These are phyloP conservation scores for Galago senegalensis DNA, from an alignment of 2,797 vertebrate genomes.

Conservation along the genomic window DNA sequence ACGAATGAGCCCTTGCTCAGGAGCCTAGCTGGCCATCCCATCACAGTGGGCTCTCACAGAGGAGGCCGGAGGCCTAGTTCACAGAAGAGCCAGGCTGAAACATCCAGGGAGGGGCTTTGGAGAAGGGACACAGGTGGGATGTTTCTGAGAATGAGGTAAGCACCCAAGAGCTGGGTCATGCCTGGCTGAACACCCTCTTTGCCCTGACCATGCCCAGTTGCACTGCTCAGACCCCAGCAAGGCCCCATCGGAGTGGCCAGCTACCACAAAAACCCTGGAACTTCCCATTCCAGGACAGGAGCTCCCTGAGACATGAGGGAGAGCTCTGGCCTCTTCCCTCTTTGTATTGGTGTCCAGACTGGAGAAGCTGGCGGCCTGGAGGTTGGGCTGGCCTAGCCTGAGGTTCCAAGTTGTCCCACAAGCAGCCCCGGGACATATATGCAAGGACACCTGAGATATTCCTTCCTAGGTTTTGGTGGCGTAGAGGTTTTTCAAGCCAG, in stretches of 20 bases:
- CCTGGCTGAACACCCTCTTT: neutral
- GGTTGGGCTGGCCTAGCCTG: neutral
- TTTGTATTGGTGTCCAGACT: neutral
- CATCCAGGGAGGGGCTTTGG: neutral
- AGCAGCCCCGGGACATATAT: neutral
- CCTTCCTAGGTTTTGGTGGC: neutral
- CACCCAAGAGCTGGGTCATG: neutral
- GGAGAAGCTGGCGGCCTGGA: neutral
- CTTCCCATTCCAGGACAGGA: neutral
- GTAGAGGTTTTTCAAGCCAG: conserved; percentile 29
- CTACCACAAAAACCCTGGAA: neutral
- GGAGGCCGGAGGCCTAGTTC: too few species aligned
- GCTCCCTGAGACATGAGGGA: neutral
- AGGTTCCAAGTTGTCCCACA: neutral
- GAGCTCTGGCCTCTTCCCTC: neutral
- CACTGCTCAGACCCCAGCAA: neutral
- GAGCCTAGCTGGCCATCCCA: neutral
- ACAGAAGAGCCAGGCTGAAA: neutral
- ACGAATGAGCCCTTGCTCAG: neutral
- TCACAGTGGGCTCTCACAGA: neutral
- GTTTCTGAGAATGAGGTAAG: too few species aligned
- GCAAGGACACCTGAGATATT: neutral
- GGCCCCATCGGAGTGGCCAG: neutral
- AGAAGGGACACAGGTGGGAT: accelerated
- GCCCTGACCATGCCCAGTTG: too few species aligned